A percentile compares a stretch with the other conserved stretches of the same genome.
phyloP scores from a whole-genome alignment of 2,797 vertebrate species.

The Dryobates pubescens region DNA sequence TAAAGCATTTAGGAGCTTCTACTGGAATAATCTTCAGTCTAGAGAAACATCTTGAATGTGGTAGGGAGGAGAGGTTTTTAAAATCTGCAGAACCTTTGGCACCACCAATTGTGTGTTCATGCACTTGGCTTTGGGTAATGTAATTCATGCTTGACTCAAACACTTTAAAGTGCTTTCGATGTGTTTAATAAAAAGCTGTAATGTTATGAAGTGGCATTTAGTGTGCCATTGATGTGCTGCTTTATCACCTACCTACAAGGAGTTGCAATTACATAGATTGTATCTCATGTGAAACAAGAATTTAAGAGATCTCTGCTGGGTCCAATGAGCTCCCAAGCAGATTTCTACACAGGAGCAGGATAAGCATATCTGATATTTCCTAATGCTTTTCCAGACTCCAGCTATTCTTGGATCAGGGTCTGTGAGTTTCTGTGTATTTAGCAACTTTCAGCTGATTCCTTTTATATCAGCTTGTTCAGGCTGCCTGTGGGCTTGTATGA shows the following conservation, averaged over 20 bases:
- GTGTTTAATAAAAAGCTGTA: background rate
- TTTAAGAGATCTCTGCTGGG: background rate
- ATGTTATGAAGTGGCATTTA: background rate
- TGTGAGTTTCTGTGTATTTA: background rate
- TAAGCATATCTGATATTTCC: background rate
- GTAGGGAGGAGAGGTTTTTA: background rate
- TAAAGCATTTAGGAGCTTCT: background rate
- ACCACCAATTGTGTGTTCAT: background rate
- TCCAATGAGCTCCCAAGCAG: background rate
- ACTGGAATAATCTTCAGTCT: background rate
- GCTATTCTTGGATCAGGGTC: background rate
- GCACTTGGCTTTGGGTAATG: background rate
- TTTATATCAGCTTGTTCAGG: background rate
- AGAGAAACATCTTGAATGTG: background rate
- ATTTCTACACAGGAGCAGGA: background rate
- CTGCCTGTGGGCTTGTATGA: background rate
- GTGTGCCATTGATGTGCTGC: background rate
- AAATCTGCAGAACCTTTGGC: background rate
- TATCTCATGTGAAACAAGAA: background rate
- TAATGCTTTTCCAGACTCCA: background rate
- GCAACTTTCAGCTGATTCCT: background rate
- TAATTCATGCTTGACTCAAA: background rate
- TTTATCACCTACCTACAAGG: background rate
- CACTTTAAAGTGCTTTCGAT: background rate
- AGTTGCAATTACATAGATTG: background rate